Base-by-base conservation (phyloP, 2,113 vertebrate genomes). In the Seriola quinqueradiata region DNA sequence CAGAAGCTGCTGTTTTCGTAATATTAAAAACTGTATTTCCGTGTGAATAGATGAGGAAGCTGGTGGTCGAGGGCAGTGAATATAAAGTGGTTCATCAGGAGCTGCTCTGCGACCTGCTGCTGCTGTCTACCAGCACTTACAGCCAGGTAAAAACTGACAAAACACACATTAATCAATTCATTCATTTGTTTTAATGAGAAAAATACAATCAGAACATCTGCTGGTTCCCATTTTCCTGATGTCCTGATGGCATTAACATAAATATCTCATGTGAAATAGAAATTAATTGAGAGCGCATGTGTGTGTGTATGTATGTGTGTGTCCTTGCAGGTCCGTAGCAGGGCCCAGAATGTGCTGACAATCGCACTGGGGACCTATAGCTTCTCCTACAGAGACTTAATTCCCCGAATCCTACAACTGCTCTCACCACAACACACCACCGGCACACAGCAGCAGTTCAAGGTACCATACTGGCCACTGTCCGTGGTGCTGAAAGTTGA, bases 361-460 rank as follows among this genome's bases (percentile, higher is more conserved):
- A 93, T 95, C 16, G 97, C 97, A n/a, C 90, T 99, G 88, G 97
- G 96, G 82, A 97, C 96, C 0, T 99, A 96, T 87, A 99, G 97
- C 88, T 99, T 99, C 90, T 97, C 97, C 79, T 98, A 98, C 93
- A 95, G 97, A 92, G 98, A 99, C 93, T 93, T 99, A 54, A 97
- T 97, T 89, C 97, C 98, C 34, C 93, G 96, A 75, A 96, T 99
- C 89, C 90, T 99, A 71, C 95, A 97, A 89, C 96, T 98, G 75
- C 90, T 99, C 83, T 94, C 91, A 21, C 98, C 98, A 0, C 94
- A 96, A 44, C 93, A 93, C 70, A 93, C 95, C 57, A 89, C 92
- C 55, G 94, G 96, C 84, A 97, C 96, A 17, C 96, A 97, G 58
- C 97, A 98, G 82, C 97, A 99, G 84, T 97, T 99, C 83, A 99